Conservation (phyloP, 2,113 vertebrate species). For the Lamprologus sp. region DNA sequence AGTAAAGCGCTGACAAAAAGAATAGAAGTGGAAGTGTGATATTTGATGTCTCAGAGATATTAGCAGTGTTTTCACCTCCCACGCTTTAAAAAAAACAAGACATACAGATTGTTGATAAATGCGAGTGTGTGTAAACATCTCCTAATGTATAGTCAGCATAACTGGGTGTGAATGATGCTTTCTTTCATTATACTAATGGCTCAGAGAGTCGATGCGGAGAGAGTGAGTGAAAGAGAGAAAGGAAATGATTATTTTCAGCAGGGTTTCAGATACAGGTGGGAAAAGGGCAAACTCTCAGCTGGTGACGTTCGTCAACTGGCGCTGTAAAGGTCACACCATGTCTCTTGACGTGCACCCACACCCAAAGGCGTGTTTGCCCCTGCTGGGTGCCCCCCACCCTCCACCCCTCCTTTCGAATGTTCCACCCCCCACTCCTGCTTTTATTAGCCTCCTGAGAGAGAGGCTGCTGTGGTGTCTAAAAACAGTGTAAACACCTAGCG, state of each 20-base stretch:
- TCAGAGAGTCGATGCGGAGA: background rate
- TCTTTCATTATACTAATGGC: slow-evolving; percentile 41
- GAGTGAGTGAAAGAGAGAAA: background rate
- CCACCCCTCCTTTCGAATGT: background rate
- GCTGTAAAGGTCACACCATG: slow-evolving; percentile 53
- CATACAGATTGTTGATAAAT: background rate
- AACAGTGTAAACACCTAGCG: background rate
- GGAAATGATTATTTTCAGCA: slow-evolving; percentile 34
- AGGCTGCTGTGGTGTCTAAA: background rate
- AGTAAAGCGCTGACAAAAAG: background rate
- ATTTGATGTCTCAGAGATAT: background rate
- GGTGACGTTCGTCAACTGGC: slow-evolving; percentile 51
- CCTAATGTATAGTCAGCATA: slow-evolving; percentile 15
- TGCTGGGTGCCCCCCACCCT: background rate
- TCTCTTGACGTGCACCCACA: slow-evolving; percentile 32
- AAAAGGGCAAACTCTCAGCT: slow-evolving; percentile 64
- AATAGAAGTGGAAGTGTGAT: background rate
- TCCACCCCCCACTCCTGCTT: background rate
- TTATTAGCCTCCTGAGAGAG: slow-evolving; percentile 14
- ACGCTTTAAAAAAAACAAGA: background rate
- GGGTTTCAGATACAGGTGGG: slow-evolving; percentile 46
- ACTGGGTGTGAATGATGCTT: background rate
- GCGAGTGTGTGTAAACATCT: slow-evolving; percentile 11
- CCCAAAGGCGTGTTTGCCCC: slow-evolving; percentile 36
- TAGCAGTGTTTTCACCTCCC: background rate